Percentiles rank a stretch among this genome's conserved stretches.
phyloP scores from a whole-genome alignment of 2,113 vertebrate species.

The Pterocles gutturalis region DNA sequence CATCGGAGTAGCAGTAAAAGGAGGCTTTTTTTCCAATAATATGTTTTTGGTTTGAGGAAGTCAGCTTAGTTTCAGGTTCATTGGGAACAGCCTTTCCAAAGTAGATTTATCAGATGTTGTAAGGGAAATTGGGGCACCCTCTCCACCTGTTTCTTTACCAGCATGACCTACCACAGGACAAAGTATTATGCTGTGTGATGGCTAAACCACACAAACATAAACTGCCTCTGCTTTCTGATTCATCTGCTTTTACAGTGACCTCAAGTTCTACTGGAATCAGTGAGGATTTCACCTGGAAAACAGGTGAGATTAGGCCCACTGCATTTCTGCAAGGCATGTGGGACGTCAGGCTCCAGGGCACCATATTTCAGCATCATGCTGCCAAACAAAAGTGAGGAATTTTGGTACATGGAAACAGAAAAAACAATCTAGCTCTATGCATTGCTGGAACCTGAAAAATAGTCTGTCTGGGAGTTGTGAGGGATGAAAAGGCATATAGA shows the following conservation, averaged over 20 bases:
- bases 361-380: background rate
- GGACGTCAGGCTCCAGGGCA: background rate
- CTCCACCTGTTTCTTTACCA: background rate
- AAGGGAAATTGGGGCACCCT: background rate
- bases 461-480: background rate
- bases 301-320: background rate
- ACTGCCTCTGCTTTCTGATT: background rate
- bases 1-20: background rate
- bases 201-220: background rate
- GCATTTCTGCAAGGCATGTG: background rate
- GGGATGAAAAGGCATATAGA: background rate
- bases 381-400: background rate
- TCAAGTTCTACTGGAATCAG: background rate
- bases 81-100: background rate
- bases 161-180: background rate
- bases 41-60: background rate
- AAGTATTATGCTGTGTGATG: background rate
- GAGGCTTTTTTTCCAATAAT: accelerated
- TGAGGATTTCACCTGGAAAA: background rate
- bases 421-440: background rate
- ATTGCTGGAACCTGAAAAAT: background rate
- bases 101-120: background rate
- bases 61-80: background rate
- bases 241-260: background rate
- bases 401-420: background rate